Evolutionary conservation across 2,888 invertebrate species (phyloP), one percentile per base, ranked within the genome.

Genomic region (Cheilosia impressa): DNA sequence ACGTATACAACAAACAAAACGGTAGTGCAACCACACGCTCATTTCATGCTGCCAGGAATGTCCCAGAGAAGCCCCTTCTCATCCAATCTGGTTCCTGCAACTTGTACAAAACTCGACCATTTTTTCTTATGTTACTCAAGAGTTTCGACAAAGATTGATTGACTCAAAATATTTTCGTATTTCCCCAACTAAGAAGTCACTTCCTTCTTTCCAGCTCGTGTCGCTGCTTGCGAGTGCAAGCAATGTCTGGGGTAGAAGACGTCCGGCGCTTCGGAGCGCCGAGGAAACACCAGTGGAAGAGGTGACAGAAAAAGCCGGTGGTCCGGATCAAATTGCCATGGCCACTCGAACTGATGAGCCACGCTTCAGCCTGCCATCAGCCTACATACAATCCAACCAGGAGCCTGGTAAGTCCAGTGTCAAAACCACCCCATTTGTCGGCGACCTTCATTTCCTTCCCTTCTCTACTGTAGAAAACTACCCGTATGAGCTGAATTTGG

Each of bases 281-380:
- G 83, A 87, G 10, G 88, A 88, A 43, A 66, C 88, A 24, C 82
- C 88, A 24, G 65, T 89, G 5, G 89, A 90, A 50, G 90, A 89
- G 19, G 87, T 88, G 4, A 89, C 89, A 4, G 89, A 89, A 17
- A 89, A 90, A 65, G 68, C 88, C 2, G 79, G 85, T 9, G 62
- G 89, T 60, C 88, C 89, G 2, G 92, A 91, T 87, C 92, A 92
- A 87, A 62, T 90, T 62, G 90, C 91, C 2, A 76, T 90, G 73
- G 90, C 92, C 4, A 88, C 88, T 79, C 90, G 89, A 2, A 87
- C 89, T 0, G 90, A 90, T 68, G 78, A 89, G 13, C 88, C 88
- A 52, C 88, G 89, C 50, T 80, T 88, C 77, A 4, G 77, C 78
- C 62, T 75, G 55, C 71, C 87, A 24, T 71, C 82, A 41, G 34